Conservation (phyloP, 2,113 vertebrate species). For the Cricetomys ansorgei region DNA sequence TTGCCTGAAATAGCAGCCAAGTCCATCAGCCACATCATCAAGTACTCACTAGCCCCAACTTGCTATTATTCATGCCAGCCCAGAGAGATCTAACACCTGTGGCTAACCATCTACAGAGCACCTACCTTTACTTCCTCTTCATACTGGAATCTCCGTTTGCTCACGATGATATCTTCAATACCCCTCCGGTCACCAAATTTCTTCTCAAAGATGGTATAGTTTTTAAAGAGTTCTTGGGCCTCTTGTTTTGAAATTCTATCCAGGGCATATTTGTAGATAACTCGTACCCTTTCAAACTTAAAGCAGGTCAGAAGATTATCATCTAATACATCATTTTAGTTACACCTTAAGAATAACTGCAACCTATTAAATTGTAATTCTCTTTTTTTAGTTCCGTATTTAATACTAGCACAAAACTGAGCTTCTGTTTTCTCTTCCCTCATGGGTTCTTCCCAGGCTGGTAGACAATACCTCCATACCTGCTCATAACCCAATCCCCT, state of each 20-base stretch:
- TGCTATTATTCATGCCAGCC: rapidly evolving
- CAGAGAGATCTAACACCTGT: background rate
- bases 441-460: background rate
- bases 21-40: background rate
- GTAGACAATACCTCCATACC: background rate
- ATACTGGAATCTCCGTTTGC: constrained; percentile 97
- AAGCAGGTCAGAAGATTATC: constrained; percentile 62
- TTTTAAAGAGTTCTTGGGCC: constrained; percentile 98
- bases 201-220: constrained; percentile 99
- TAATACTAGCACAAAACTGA: background rate
- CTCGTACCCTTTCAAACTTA: constrained; percentile 97
- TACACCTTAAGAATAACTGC: background rate
- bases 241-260: constrained; percentile 97
- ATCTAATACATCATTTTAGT: background rate
- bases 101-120: background rate
- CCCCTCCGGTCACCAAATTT: constrained; percentile 97
- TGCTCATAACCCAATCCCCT: background rate
- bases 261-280: constrained; percentile 98
- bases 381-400: background rate
- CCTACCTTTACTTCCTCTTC: constrained; percentile 98
- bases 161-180: constrained; percentile 99
- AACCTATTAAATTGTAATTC: background rate
- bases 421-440: background rate
- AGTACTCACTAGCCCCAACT: background rate
- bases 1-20: background rate